Base-by-base conservation (phyloP, 1,140 invertebrate genomes). In the Aphelenchoides avenae region DNA sequence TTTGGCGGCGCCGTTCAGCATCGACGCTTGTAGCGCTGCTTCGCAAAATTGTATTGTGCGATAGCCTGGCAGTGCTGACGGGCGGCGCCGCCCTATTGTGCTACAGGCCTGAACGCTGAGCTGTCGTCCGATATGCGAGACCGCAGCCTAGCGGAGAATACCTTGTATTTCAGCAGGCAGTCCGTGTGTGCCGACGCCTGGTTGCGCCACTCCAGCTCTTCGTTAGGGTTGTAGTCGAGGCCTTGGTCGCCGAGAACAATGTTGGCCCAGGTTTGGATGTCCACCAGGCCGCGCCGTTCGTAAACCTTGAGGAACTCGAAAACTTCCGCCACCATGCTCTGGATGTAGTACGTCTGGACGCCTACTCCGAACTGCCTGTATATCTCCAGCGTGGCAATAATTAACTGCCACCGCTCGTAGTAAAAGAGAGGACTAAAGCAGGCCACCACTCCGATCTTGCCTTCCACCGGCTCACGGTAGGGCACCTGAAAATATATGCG, bases 341-440 rank as follows among this genome's bases (percentile, higher is more conserved):
- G 66, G 30, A 70, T 47, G 42, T 70, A 70, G 58, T 63, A 70
- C 11, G 64, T 48, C 36, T 73, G 70, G 18, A 74, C 20, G 31
- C 59, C 53, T 1, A 61, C 70, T 13, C 68, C 68, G 46, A 70
- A 70, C 20, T 70, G 57, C 5, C 62, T 30, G 47, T 70, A 70
- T 22, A 70, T 63, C 52, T 69, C 51, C 20, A 71, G 52, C 15
- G 70, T 73, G n/a, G 53, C 49, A 13, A 74, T 39, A 13, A 70
- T 43, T 5, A 70, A 52, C 40, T 70, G 71, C 68, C 68, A 70
- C 15, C 62, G 39, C 53, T 70, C 68, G 40, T 68, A 64, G 27
- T 76, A 63, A 50, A 70, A 70, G n/a, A 70, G 37, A 5, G 68
- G 68, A 39, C 52, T 61, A 43, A 70, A 70, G 33, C 68, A 70